Conservation (phyloP, 2,113 vertebrate species). For the Alligator mississippiensis region DNA sequence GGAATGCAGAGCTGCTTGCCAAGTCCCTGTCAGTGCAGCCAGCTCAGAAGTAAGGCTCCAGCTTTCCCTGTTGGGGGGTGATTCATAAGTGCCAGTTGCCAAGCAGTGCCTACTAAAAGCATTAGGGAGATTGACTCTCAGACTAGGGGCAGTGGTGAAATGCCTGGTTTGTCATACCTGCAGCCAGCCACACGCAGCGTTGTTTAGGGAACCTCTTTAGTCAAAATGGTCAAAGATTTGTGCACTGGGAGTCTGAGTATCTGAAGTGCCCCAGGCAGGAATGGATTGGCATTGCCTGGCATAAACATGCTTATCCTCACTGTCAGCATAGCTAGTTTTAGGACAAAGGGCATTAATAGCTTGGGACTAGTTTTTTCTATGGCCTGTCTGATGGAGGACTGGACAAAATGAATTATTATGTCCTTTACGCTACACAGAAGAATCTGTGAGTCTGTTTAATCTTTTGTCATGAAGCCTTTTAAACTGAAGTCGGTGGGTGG, state of each 20-base stretch:
- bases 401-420: no score
- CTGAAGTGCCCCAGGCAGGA: background rate
- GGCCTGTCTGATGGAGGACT: background rate
- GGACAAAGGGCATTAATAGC: background rate
- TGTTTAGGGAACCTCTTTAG: background rate
- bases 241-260: background rate
- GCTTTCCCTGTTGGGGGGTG: background rate
- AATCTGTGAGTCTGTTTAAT: background rate
- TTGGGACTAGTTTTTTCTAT: background rate
- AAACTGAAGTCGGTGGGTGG: background rate
- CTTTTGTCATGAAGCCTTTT: background rate
- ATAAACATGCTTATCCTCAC: background rate
- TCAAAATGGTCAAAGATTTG: background rate
- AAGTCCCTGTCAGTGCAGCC: background rate
- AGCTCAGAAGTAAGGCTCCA: background rate
- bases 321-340: background rate
- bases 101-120: background rate
- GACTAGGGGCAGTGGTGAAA: background rate
- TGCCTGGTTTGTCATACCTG: background rate
- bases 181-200: background rate
- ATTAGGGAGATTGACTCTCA: background rate
- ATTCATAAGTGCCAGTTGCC: background rate
- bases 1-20: background rate
- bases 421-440: background rate
- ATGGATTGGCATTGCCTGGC: background rate